Conservation (phyloP, 2,797 vertebrate species). For the Natrix natrix region DNA sequence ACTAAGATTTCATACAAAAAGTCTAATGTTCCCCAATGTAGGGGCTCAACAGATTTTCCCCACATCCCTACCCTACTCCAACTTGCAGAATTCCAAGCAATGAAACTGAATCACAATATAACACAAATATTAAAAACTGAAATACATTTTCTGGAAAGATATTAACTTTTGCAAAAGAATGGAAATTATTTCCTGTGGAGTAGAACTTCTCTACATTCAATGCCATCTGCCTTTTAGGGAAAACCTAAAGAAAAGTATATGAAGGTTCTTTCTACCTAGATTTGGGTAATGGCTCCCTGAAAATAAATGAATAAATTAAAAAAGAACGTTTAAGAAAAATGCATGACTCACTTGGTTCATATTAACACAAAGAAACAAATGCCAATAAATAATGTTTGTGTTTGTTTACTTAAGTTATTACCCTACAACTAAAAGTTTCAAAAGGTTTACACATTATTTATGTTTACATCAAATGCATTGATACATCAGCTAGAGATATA, state of each 20-base stretch:
- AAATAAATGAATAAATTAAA: neutral
- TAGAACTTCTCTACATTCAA: neutral
- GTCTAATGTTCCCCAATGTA: neutral
- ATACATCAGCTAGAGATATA: neutral
- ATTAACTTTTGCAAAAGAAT: neutral
- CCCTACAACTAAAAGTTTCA: neutral
- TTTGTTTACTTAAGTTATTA: neutral
- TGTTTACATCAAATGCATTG: neutral
- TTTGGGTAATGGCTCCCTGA: neutral
- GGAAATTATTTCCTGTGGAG: neutral
- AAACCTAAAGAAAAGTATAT: neutral
- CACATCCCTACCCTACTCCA: neutral
- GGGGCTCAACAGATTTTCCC: neutral
- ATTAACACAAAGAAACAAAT: neutral
- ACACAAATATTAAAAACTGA: neutral
- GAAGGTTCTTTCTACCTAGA: neutral
- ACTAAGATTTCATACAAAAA: neutral
- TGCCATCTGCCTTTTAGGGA: neutral
- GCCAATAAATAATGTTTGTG: neutral
- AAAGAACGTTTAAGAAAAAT: neutral
- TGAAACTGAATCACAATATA: neutral
- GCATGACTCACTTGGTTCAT: neutral
- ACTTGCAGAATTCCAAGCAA: neutral
- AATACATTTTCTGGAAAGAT: neutral
- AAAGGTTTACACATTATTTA: neutral